Conservation (phyloP, 2,888 invertebrate genomes). For the Nephrotoma appendiculata region DNA sequence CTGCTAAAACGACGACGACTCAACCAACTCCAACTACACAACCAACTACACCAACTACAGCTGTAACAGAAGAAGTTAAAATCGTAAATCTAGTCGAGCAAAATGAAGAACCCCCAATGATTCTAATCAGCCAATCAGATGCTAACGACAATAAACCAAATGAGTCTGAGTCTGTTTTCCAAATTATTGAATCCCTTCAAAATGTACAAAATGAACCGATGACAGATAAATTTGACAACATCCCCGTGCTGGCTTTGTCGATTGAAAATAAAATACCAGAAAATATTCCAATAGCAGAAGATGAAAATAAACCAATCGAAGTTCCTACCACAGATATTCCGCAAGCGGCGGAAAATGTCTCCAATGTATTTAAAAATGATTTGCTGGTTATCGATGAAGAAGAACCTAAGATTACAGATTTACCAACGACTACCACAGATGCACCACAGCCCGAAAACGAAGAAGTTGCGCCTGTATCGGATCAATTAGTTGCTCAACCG, state of each 20-base stretch:
- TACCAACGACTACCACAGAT: conserved; percentile 16
- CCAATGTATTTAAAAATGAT: conserved; percentile 20
- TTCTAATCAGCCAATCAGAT: neutral
- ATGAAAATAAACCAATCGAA: neutral
- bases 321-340: neutral
- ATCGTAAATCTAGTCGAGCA: neutral
- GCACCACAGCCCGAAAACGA: neutral
- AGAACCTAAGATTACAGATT: conserved; percentile 20
- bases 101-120: neutral
- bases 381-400: conserved; percentile 21
- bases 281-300: neutral
- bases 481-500: neutral
- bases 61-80: neutral
- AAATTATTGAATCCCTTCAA: conserved; percentile 10
- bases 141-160: neutral
- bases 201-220: neutral
- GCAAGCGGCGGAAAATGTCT: neutral
- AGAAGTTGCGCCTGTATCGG: neutral
- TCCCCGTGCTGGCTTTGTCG: neutral
- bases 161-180: conserved; percentile 4
- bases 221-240: neutral
- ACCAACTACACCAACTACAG: conserved; percentile 6
- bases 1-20: neutral
- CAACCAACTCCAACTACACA: conserved; percentile 6
- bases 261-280: neutral